These are phyloP conservation scores for Eriocheir sinensis DNA, from an alignment of 1,140 invertebrate genomes.

Conservation along the genomic window DNA sequence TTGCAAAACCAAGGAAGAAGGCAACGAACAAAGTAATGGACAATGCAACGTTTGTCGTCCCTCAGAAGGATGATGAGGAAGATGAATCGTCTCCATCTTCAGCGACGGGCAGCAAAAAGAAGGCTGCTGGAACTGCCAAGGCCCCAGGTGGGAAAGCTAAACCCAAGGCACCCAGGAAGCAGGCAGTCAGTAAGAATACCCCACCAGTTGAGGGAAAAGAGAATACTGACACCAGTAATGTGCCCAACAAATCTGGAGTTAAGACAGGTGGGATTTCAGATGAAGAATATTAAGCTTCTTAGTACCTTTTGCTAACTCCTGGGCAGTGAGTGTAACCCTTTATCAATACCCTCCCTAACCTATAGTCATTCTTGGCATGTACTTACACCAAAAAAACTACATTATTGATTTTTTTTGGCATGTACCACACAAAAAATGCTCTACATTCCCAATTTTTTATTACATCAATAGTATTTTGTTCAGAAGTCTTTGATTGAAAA, in stretches of 20 bases:
- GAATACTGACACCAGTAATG: constrained; percentile 53
- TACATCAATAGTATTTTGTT: too few species aligned
- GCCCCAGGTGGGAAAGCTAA: constrained; percentile 40
- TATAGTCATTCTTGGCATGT: neutral
- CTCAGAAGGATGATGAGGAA: neutral
- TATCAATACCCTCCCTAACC: neutral
- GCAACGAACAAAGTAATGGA: too few species aligned
- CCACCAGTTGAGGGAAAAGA: constrained; percentile 41
- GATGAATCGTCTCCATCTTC: too few species aligned
- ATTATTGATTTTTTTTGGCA: neutral
- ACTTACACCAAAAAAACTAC: neutral
- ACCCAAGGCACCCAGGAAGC: neutral
- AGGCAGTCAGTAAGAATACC: neutral
- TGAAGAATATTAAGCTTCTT: neutral
- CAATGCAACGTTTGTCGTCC: too few species aligned
- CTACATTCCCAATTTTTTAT: neutral
- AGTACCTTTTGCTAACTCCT: neutral
- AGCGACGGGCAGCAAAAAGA: neutral
- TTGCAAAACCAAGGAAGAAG: neutral
- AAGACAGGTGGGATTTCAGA: constrained; percentile 41
- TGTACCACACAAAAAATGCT: neutral
- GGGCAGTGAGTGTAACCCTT: neutral
- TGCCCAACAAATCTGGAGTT: neutral
- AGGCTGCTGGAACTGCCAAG: neutral
- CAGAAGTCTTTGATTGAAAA: neutral